Percentiles rank a stretch among this genome's conserved stretches.
Conservation (phyloP, 2,797 vertebrate genomes). For the Choloepus didactylus region DNA sequence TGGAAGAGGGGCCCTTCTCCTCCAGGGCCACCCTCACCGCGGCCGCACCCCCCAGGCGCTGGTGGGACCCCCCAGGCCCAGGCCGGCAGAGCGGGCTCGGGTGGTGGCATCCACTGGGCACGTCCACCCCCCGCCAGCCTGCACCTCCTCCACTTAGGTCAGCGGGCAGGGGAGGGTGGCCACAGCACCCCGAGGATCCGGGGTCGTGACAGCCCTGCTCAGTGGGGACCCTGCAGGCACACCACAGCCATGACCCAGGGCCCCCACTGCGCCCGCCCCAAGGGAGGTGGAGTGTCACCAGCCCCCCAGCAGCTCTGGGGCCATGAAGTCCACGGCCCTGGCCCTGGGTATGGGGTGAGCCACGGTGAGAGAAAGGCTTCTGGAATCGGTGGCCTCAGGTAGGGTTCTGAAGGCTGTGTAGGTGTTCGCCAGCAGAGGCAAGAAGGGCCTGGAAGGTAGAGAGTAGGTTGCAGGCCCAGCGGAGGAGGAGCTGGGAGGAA, state of each 20-base stretch:
- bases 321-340: background rate
- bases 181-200: background rate
- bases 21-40: rapidly evolving
- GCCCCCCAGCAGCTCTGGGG: background rate
- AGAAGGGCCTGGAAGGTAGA: background rate
- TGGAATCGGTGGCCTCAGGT: background rate
- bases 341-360: background rate
- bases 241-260: background rate
- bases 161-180: background rate
- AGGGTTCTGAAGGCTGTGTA: too few species aligned
- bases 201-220: background rate
- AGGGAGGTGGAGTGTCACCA: background rate
- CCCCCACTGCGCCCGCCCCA: background rate
- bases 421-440: background rate
- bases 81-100: background rate
- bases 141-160: background rate
- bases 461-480: rapidly evolving
- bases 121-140: too few species aligned
- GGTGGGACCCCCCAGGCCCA: background rate
- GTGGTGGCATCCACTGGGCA: rapidly evolving
- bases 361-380: background rate
- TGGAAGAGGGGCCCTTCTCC: background rate
- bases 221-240: background rate
- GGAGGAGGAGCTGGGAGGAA: rapidly evolving
- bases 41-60: background rate